Evolutionary conservation across 2,113 vertebrate species (phyloP).

Genomic region (Hiodon alosoides): DNA sequence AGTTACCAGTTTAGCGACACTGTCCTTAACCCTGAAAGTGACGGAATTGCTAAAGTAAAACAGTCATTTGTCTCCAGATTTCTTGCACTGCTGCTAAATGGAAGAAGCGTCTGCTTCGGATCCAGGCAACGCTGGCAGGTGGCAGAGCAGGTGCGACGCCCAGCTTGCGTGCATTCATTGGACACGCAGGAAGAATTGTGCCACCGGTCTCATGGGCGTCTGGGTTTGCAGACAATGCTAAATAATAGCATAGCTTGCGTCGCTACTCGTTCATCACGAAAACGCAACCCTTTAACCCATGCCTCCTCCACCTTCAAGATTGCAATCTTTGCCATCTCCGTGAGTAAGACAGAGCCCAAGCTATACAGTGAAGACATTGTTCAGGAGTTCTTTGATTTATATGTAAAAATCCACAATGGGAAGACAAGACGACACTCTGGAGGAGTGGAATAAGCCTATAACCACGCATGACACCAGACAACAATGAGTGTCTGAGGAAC

Average conservation of each 20-base stretch:
- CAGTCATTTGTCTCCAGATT: no score
- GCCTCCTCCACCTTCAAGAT: no score
- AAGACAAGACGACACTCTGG: background rate
- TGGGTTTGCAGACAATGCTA: background rate
- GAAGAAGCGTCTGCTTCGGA: no score
- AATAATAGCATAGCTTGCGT: background rate
- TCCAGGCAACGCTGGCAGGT: no score
- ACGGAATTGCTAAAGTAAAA: no score
- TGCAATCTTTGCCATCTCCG: no score
- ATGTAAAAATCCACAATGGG: background rate
- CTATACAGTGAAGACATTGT: background rate
- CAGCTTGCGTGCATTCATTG: background rate
- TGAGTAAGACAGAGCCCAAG: no score
- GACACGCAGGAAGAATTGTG: background rate
- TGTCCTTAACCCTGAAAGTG: background rate
- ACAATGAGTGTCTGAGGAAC: constrained; percentile 17
- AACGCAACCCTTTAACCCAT: no score
- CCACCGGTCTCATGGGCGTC: background rate
- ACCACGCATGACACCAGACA: constrained; percentile 25
- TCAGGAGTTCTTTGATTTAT: background rate
- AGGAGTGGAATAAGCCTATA: constrained; percentile 16
- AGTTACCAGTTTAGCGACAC: background rate
- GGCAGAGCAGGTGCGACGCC: no score
- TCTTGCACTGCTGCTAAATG: no score
- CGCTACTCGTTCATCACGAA: no score